Conservation (phyloP, 2,113 vertebrate genomes). For the Centropristis striata region DNA sequence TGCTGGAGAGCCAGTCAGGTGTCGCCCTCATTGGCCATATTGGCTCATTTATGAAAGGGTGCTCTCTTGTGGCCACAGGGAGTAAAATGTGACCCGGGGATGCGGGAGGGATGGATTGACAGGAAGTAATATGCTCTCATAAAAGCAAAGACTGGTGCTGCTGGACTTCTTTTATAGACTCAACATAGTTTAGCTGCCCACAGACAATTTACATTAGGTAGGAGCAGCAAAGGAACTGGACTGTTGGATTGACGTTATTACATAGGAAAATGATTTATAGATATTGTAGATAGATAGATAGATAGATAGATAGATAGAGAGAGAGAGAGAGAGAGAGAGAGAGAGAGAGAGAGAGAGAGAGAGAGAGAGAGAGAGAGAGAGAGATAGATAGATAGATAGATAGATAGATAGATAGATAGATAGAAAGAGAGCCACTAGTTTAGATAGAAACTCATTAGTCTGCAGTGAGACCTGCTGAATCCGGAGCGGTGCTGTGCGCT, state of each 20-base stretch:
- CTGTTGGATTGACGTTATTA: not conserved
- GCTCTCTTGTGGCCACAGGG: constrained; percentile 83
- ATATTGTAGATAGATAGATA: constrained; percentile 31
- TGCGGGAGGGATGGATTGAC: constrained; percentile 42
- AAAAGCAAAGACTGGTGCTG: constrained; percentile 31
- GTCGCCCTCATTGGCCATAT: constrained; percentile 10
- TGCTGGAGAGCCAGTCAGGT: constrained; percentile 19
- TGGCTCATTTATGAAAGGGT: constrained; percentile 74
- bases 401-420: constrained; percentile 33
- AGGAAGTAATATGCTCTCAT: constrained; percentile 52
- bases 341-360: constrained; percentile 60
- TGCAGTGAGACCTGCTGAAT: constrained; percentile 34
- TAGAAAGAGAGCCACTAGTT: not conserved
- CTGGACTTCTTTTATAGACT: constrained; percentile 37
- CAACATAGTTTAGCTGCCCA: not conserved
- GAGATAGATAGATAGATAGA: constrained; percentile 48
- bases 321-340: constrained; percentile 56
- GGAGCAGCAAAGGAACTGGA: not conserved
- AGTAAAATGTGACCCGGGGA: constrained; percentile 55
- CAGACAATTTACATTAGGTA: not conserved
- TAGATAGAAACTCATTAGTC: not conserved
- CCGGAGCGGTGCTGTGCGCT: constrained; percentile 17
- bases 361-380: constrained; percentile 56
- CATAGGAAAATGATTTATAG: not conserved
- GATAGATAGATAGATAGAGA: constrained; percentile 50